A percentile compares a stretch with the other conserved stretches of the same genome.
phyloP scores from a whole-genome alignment of 2,797 vertebrate species.

The Acipenser ruthenus region DNA sequence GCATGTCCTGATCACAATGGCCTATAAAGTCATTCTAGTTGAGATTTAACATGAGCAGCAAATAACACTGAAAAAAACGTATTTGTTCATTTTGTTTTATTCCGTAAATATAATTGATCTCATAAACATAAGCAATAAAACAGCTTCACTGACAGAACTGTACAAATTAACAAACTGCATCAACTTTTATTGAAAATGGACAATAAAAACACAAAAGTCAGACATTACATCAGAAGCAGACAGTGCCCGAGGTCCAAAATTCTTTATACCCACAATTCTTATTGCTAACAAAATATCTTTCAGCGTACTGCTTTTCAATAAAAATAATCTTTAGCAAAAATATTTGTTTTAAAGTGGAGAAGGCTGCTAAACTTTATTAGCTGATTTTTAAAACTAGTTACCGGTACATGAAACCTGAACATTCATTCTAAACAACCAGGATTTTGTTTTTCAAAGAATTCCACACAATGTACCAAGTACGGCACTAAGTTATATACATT shows the following conservation, averaged over 20 bases:
- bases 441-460: too few relatives aligned
- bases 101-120: conserved; percentile 75
- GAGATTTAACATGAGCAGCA: conserved; percentile 35
- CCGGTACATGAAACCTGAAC: too few relatives aligned
- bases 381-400: too few relatives aligned
- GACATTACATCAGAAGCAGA: conserved; percentile 29
- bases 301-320: background rate
- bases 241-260: conserved; percentile 43
- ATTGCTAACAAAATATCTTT: conserved; percentile 30
- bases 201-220: conserved; percentile 19
- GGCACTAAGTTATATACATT: too few relatives aligned
- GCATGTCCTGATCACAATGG: too few relatives aligned
- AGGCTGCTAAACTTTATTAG: too few relatives aligned
- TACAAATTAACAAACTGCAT: conserved; percentile 35
- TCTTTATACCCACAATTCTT: conserved; percentile 29
- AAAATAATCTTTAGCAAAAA: background rate
- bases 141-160: conserved; percentile 48
- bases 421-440: too few relatives aligned
- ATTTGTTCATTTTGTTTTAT: conserved; percentile 60
- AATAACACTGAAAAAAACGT: conserved; percentile 25
- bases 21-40: too few relatives aligned
- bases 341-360: background rate
- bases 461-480: too few relatives aligned
- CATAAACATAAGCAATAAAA: conserved; percentile 61
- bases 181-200: too few relatives aligned